Evolutionary conservation across 2,113 vertebrate species (phyloP).

Genomic region (Baryphthengus martii): DNA sequence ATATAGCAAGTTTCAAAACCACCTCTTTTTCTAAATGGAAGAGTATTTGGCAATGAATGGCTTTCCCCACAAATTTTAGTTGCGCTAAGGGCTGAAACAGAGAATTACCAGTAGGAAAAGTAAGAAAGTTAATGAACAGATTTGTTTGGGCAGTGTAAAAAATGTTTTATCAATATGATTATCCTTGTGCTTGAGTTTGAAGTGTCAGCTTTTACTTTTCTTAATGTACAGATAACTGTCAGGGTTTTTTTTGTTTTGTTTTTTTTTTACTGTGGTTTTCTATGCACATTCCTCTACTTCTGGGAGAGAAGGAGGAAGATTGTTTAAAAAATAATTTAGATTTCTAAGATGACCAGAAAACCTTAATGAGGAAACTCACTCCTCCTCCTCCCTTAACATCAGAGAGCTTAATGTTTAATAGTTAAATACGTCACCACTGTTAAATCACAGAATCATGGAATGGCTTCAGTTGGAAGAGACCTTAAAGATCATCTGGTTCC

Average conservation of each 20-base stretch:
- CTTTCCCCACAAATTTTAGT: neutral
- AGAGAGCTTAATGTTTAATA: conserved; percentile 13
- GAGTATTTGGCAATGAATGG: neutral
- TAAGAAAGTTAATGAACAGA: neutral
- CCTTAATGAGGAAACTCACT: neutral
- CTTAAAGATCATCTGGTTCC: no score
- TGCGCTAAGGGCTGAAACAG: neutral
- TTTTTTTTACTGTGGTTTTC: neutral
- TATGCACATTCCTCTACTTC: neutral
- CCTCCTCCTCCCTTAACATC: neutral
- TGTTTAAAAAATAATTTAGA: neutral
- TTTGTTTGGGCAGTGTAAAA: neutral
- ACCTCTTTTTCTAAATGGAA: neutral
- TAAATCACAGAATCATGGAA: no score
- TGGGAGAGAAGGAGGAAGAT: neutral
- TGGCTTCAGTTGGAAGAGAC: no score
- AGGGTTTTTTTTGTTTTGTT: neutral
- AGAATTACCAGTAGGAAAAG: neutral
- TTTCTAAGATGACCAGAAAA: neutral
- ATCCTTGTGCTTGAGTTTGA: neutral
- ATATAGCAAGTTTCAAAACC: neutral
- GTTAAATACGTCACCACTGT: neutral
- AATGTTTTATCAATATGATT: neutral
- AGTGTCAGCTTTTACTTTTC: neutral
- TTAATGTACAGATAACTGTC: neutral